Conservation (phyloP, 2,888 invertebrate species). For the Lycophotia porphyrea region DNA sequence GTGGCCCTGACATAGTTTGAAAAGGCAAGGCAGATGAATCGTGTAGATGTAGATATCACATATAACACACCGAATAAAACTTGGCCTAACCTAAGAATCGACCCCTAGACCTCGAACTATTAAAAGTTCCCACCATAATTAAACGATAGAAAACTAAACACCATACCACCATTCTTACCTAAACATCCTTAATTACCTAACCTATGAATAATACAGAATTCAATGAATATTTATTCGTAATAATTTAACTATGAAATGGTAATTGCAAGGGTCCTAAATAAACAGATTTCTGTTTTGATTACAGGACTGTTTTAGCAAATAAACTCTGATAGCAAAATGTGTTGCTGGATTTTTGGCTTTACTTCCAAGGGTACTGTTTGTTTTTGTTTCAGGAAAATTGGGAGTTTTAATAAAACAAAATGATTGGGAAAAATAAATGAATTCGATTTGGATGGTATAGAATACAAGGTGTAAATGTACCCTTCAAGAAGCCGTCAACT, state of each 20-base stretch:
- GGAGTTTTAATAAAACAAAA: slow-evolving; percentile 5
- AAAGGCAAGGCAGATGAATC: no score
- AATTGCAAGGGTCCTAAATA: slow-evolving; percentile 62
- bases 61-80: no score
- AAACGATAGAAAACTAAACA: slow-evolving; percentile 16
- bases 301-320: slow-evolving; percentile 55
- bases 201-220: slow-evolving; percentile 61
- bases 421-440: not conserved
- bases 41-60: no score
- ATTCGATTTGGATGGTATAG: not conserved
- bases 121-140: not conserved
- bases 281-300: slow-evolving; percentile 65
- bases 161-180: slow-evolving; percentile 14
- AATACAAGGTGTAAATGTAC: no score
- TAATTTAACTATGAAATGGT: slow-evolving; percentile 66
- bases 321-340: slow-evolving; percentile 46
- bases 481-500: not conserved
- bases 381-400: not conserved
- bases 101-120: not conserved
- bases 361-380: not conserved
- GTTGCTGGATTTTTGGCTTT: slow-evolving; percentile 34
- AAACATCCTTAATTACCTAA: slow-evolving; percentile 28
- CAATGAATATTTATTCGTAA: slow-evolving; percentile 67
- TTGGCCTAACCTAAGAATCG: not conserved
- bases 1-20: no score